Evolutionary conservation across 2,888 invertebrate species (phyloP).

Genomic region (Cynaeus angustus): DNA sequence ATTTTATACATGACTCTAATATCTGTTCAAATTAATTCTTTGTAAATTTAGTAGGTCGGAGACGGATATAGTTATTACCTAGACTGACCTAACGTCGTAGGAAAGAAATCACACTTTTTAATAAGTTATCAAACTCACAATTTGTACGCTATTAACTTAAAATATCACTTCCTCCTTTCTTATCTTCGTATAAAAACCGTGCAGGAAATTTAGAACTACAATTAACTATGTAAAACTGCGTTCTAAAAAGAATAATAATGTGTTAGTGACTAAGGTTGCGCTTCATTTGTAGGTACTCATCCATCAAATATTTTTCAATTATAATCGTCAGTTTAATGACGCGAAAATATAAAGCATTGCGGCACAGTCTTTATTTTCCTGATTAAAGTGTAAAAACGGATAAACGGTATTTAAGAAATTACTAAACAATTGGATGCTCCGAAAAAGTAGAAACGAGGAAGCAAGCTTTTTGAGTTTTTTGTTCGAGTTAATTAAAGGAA

Average conservation of each 20-base stretch:
- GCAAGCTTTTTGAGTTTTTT: slow-evolving; percentile 8
- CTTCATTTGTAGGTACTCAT: background rate
- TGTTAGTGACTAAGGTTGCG: background rate
- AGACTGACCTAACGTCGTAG: too few relatives aligned
- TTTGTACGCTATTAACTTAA: too few relatives aligned
- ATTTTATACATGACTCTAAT: too few relatives aligned
- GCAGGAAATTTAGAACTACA: too few relatives aligned
- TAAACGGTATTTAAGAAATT: slow-evolving; percentile 12
- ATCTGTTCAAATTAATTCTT: too few relatives aligned
- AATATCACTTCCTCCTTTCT: too few relatives aligned
- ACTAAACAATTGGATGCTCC: slow-evolving; percentile 3
- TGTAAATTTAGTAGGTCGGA: too few relatives aligned
- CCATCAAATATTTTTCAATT: slow-evolving; percentile 2
- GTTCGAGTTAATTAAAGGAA: background rate
- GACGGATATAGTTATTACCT: too few relatives aligned
- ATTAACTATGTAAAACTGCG: too few relatives aligned
- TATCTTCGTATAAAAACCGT: too few relatives aligned
- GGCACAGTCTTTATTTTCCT: background rate
- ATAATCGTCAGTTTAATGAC: background rate
- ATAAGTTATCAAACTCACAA: too few relatives aligned
- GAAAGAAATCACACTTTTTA: too few relatives aligned
- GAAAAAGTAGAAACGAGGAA: slow-evolving; percentile 6
- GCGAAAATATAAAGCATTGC: background rate
- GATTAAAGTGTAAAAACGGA: slow-evolving; percentile 20
- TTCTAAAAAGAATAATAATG: background rate